Evolutionary conservation across 2,888 invertebrate species (phyloP), one percentile per base, ranked within the genome.

Genomic region (Nymphalis urticae): DNA sequence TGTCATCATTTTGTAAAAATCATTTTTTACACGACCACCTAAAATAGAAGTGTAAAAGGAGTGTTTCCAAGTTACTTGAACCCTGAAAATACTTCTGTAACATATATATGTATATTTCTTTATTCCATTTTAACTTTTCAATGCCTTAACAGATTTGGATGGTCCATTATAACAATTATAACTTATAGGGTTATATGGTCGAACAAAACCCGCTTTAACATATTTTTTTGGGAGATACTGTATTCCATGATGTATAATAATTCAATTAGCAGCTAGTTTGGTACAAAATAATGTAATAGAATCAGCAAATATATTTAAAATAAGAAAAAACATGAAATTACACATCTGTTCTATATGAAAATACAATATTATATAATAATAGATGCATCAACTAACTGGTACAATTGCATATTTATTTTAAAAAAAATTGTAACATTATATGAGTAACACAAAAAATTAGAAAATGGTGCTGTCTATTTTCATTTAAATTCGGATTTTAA

Each of bases 211-310:
- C 8, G n/a, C 19, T 50, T 19, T 51, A 51, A 8, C 9, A 2
- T 19, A n/a, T n/a, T 5, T 7, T n/a, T 19, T 50, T 50, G n/a
- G 19, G 19, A 51, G 4, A 21, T 51, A 13, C 51, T 19, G 13
- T 10, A 51, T 51, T 19, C 16, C 24, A 27, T 3, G 3, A 21
- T 36, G 1, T 4, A 56, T 56, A 13, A 13, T 24, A 53, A 17
- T 56, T 36, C 36, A 32, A 32, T 56, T 32, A 56, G 8, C 36
- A 59, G 59, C 32, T 32, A 50, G 50, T 27, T 32, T 19, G 51
- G 50, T 62, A 62, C 62, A 62, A 62, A 59, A 32, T 62, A 32
- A 17, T 36, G 32, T 56, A 56, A 32, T 32, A 56, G 32, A 56
- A 17, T 56, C 56, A 32, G 32, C 16, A 56, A 56, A n/a, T 17